Conservation (phyloP, 1,140 invertebrate genomes). For the Kradibia gibbosae region DNA sequence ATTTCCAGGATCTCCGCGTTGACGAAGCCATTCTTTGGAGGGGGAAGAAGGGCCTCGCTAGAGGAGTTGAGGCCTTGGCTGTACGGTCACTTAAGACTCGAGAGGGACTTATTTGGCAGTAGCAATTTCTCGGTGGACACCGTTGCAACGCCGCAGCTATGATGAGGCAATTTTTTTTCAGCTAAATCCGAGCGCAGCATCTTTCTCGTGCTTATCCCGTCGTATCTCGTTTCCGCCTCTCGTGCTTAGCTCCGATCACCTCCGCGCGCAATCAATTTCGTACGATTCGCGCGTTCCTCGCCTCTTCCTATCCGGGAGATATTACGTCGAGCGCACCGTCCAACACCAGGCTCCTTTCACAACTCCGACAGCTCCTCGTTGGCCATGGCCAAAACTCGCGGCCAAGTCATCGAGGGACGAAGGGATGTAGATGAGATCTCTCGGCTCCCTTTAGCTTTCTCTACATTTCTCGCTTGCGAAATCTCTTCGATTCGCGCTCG, state of each 20-base stretch:
- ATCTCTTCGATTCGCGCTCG: too few species aligned
- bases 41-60: conserved; percentile 8
- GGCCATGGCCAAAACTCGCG: not conserved
- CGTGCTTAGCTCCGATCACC: not conserved
- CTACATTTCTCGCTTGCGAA: too few species aligned
- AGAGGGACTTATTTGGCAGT: conserved; percentile 70
- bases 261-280: not conserved
- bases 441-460: too few species aligned
- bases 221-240: conserved; percentile 36
- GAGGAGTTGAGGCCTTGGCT: conserved; percentile 5
- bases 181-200: conserved; percentile 51
- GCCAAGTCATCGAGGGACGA: too few species aligned
- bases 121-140: conserved; percentile 58
- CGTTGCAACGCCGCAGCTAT: conserved; percentile 48
- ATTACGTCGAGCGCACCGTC: not conserved
- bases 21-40: conserved; percentile 73
- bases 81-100: conserved; percentile 54
- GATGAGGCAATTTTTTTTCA: conserved; percentile 54
- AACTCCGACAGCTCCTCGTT: not conserved
- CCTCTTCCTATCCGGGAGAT: not conserved
- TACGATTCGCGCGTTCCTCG: not conserved
- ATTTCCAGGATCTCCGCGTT: conserved; percentile 76
- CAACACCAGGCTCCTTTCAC: not conserved
- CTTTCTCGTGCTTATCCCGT: conserved; percentile 51
- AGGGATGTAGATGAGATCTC: too few species aligned